Evolutionary conservation across 2,888 invertebrate species (phyloP).

Genomic region (Lithodes maja): DNA sequence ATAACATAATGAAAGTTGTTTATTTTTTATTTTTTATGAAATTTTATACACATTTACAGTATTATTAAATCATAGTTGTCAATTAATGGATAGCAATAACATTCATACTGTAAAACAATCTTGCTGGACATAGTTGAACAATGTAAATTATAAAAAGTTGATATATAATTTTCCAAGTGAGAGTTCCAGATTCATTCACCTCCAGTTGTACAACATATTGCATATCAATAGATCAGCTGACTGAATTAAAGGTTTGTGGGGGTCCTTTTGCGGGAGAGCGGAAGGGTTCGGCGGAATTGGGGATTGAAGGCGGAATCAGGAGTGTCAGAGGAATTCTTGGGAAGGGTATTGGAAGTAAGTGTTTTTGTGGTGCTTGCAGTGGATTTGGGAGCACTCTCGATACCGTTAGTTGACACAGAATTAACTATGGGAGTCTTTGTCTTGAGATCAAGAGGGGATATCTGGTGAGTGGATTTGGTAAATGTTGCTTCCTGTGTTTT

Average conservation of each 20-base stretch:
- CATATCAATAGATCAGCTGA: constrained; percentile 10
- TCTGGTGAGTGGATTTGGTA: constrained; percentile 1
- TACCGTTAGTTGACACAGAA: no score
- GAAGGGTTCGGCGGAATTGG: constrained; percentile 27
- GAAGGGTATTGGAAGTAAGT: constrained; percentile 14
- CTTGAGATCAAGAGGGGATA: background rate
- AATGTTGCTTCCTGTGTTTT: background rate
- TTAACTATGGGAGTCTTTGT: background rate
- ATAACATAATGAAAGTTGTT: no score
- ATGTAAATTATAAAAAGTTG: no score
- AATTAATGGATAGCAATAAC: no score
- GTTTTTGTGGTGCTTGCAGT: background rate
- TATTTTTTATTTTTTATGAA: no score
- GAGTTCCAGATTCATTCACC: no score
- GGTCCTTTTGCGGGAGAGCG: constrained; percentile 41
- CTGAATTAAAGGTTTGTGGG: constrained; percentile 51
- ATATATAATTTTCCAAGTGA: no score
- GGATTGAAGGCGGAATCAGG: background rate
- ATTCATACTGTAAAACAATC: no score
- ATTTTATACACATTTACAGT: no score
- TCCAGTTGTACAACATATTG: no score
- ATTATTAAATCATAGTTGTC: no score
- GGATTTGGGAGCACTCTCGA: background rate
- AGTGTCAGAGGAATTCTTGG: constrained; percentile 30
- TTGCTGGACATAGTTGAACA: no score